These are phyloP conservation scores for Gallinago undulata DNA, from an alignment of 2,113 vertebrate species.

Conservation along the genomic window DNA sequence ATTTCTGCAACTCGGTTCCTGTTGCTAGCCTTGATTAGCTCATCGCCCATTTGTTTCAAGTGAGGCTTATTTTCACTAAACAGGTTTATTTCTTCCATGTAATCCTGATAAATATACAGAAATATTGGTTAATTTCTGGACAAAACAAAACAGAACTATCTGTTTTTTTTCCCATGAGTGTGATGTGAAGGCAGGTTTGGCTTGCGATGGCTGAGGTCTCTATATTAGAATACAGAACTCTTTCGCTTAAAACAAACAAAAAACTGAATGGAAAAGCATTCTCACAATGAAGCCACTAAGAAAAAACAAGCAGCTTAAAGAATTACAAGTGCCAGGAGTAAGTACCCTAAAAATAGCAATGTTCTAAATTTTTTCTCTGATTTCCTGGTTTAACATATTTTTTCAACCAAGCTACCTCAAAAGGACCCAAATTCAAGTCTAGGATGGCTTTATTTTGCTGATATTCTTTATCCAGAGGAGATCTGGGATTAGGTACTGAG, in stretches of 20 bases:
- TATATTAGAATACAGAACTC: neutral
- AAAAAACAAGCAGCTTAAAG: constrained; percentile 34
- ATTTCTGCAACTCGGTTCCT: constrained; percentile 83
- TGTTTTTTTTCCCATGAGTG: neutral
- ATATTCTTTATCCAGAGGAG: neutral
- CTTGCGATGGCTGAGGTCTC: neutral
- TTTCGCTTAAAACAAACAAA: neutral
- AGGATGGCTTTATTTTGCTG: neutral
- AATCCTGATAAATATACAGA: constrained; percentile 81
- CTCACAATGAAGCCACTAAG: neutral
- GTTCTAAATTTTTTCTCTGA: neutral
- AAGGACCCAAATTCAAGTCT: neutral
- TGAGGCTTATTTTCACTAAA: constrained; percentile 91
- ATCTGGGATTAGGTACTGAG: neutral
- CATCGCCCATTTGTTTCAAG: constrained; percentile 89
- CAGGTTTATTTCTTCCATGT: constrained; percentile 94
- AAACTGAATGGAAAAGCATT: neutral
- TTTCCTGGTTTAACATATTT: neutral
- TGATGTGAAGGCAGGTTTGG: neutral
- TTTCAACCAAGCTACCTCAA: neutral
- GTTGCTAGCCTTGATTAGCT: constrained; percentile 88
- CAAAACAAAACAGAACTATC: neutral
- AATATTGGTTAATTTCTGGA: neutral
- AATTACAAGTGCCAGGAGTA: neutral
- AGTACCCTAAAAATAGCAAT: neutral